Evolutionary conservation across 2,888 invertebrate species (phyloP).

Genomic region (Beris morrisii): DNA sequence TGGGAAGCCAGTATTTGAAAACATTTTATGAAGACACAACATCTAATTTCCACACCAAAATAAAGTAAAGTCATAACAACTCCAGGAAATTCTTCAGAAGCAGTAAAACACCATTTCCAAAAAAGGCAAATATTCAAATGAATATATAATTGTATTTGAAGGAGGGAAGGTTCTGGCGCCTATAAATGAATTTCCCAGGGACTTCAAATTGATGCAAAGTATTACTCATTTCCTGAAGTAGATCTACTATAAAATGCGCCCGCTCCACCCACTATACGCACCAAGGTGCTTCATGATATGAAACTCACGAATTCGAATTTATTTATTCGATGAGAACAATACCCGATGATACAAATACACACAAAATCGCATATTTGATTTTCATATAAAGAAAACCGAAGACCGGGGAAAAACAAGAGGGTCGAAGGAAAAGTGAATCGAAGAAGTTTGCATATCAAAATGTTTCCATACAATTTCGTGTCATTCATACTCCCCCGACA

Average conservation of each 20-base stretch:
- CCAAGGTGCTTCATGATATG: neutral
- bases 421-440: conserved; percentile 25
- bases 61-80: conserved; percentile 23
- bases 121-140: neutral
- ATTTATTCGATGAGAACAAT: conserved; percentile 24
- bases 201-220: conserved; percentile 28
- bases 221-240: conserved; percentile 25
- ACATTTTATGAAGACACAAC: neutral
- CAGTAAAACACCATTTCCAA: conserved; percentile 11
- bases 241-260: neutral
- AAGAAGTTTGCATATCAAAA: conserved; percentile 32
- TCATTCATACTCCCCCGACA: conserved; percentile 24
- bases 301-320: neutral
- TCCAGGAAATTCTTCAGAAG: conserved; percentile 27
- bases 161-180: conserved; percentile 26
- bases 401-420: neutral
- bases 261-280: conserved; percentile 1
- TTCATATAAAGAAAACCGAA: conserved; percentile 26
- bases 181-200: conserved; percentile 30
- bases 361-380: conserved; percentile 32
- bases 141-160: conserved; percentile 30
- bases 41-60: conserved; percentile 29
- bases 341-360: conserved; percentile 24
- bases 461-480: conserved; percentile 32
- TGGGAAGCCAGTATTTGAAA: too few species aligned